Evolutionary conservation across 2,113 vertebrate genomes (phyloP).

Genomic region (Cariama cristata): DNA sequence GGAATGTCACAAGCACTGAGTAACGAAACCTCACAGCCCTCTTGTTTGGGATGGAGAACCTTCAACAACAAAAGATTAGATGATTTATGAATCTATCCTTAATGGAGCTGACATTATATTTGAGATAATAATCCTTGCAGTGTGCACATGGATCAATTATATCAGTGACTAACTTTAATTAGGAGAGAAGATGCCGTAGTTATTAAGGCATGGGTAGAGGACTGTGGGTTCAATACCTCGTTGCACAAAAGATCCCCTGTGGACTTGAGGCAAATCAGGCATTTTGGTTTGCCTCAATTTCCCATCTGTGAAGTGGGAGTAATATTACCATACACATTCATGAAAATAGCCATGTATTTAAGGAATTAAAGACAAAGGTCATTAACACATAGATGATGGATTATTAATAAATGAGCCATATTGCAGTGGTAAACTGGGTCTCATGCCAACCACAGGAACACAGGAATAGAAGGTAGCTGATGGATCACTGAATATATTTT

Average conservation of each 20-base stretch:
- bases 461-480: not conserved
- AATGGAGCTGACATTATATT: not conserved
- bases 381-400: not conserved
- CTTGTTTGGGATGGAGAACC: not conserved
- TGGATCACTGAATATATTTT: not conserved
- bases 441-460: not conserved
- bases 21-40: not conserved
- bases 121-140: not conserved
- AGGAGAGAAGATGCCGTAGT: not conserved
- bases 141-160: not conserved
- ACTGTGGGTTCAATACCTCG: not conserved
- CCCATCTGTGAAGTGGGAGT: not conserved
- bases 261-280: not conserved
- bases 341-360: not conserved
- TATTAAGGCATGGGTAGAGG: not conserved
- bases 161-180: constrained; percentile 16
- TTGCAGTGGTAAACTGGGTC: not conserved
- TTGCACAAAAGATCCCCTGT: not conserved
- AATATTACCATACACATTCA: not conserved
- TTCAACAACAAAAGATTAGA: not conserved
- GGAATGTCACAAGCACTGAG: not conserved
- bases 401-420: not conserved
- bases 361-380: not conserved
- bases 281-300: constrained; percentile 38
- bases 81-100: constrained; percentile 18